phyloP scores from a whole-genome alignment of 2,113 vertebrate species.

The Aegithalos caudatus region DNA sequence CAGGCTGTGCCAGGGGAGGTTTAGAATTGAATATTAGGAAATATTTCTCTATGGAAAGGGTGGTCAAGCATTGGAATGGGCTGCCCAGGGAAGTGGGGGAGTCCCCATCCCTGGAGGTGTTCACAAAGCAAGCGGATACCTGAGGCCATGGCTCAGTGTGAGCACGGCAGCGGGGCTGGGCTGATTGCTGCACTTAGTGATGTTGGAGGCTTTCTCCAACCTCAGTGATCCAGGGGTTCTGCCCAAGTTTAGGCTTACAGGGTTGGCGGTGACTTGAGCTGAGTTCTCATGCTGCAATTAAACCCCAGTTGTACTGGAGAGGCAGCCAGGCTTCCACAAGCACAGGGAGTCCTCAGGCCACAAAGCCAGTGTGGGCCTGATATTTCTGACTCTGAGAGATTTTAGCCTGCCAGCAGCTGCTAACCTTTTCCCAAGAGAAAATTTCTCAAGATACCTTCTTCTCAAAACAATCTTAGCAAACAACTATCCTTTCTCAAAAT shows the following conservation, averaged over 20 bases:
- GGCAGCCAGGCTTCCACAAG: neutral
- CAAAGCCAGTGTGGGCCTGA: no score
- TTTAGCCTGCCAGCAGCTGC: no score
- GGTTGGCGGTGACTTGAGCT: neutral
- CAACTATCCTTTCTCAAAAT: no score
- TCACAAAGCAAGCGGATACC: neutral
- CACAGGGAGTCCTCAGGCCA: neutral
- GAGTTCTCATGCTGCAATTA: neutral
- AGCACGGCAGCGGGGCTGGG: neutral
- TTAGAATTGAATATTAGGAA: no score
- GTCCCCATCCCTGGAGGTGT: rapidly evolving
- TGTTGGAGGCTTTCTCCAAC: neutral
- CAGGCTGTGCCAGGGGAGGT: rapidly evolving
- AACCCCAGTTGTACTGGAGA: neutral
- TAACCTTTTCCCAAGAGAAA: no score
- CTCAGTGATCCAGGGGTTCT: neutral
- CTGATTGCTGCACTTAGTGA: neutral
- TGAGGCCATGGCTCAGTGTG: no score
- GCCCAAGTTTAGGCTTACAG: neutral
- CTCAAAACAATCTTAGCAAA: no score
- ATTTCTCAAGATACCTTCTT: no score
- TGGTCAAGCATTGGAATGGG: neutral
- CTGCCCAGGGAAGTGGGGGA: neutral
- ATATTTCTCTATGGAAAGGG: neutral
- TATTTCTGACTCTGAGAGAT: no score